Percentiles rank a stretch among this genome's conserved stretches.
These are phyloP conservation scores for Chloropsis hardwickii DNA, from an alignment of 2,113 vertebrate species.

Conservation along the genomic window DNA sequence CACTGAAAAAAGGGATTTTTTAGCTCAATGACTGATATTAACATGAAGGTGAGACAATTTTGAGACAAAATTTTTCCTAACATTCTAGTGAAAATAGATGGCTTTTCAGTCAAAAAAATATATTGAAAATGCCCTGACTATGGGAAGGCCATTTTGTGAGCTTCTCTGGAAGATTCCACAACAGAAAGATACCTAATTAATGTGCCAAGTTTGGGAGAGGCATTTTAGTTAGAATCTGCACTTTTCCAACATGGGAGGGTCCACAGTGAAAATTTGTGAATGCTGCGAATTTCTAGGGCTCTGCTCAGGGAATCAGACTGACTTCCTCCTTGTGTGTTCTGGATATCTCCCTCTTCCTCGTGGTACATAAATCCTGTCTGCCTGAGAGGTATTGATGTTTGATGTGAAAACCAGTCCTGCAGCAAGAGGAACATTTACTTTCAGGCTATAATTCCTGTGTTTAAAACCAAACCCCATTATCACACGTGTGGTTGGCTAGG, in stretches of 20 bases:
- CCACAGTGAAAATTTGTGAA: background rate
- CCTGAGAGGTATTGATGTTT: background rate
- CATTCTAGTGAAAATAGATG: background rate
- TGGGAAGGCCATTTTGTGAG: background rate
- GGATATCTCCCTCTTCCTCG: background rate
- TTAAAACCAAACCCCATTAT: background rate
- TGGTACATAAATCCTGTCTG: background rate
- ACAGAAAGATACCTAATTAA: background rate
- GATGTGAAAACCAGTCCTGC: background rate
- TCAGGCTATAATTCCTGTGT: background rate
- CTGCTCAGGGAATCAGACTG: background rate
- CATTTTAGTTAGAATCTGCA: background rate
- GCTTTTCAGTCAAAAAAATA: background rate
- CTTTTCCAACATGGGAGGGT: background rate
- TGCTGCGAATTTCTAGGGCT: background rate
- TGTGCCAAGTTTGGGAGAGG: background rate
- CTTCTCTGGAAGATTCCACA: background rate
- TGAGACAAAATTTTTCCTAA: background rate
- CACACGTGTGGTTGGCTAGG: background rate
- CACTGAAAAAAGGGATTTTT: background rate
- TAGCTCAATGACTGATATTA: background rate
- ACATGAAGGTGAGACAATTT: background rate
- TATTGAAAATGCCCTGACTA: background rate
- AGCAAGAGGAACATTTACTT: background rate
- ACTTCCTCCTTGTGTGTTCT: background rate